Percentiles rank a stretch among this genome's conserved stretches.
Conservation (phyloP, 2,113 vertebrate genomes). For the Tinamus guttatus region DNA sequence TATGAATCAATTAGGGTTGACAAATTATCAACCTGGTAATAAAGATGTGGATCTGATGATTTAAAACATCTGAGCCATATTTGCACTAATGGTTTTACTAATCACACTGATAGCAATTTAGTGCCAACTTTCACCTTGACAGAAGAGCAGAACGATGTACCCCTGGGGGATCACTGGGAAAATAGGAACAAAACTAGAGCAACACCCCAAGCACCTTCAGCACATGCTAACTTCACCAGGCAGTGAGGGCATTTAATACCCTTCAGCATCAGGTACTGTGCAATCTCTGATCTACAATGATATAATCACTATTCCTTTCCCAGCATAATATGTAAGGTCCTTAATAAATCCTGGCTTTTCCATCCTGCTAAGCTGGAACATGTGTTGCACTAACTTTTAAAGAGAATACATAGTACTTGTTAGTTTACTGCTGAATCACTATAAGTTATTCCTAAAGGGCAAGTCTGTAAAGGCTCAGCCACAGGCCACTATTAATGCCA, state of each 20-base stretch:
- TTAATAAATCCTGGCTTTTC: slow-evolving; percentile 47
- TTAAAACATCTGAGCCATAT: slow-evolving; percentile 66
- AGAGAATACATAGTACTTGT: not conserved
- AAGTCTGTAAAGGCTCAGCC: slow-evolving; percentile 22
- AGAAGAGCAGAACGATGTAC: slow-evolving; percentile 25
- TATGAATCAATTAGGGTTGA: slow-evolving; percentile 63
- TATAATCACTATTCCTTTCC: slow-evolving; percentile 31
- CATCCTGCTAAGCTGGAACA: not conserved
- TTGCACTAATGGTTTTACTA: slow-evolving; percentile 61
- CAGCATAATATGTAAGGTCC: slow-evolving; percentile 27
- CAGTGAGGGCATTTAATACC: slow-evolving; percentile 1
- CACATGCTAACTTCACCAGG: not conserved
- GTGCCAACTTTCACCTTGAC: slow-evolving; percentile 60
- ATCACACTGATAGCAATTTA: slow-evolving; percentile 43
- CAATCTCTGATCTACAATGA: slow-evolving; percentile 33
- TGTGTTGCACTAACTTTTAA: not conserved
- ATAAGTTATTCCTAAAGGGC: not conserved
- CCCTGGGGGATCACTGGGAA: slow-evolving; percentile 1
- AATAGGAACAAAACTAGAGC: not conserved
- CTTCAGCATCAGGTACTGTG: slow-evolving; percentile 18
- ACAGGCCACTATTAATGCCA: slow-evolving; percentile 11
- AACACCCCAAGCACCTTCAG: slow-evolving; percentile 2
- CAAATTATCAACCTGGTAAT: slow-evolving; percentile 49
- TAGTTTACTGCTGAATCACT: not conserved
- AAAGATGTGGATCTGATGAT: slow-evolving; percentile 57